Conservation (phyloP, 2,113 vertebrate genomes). For the Turnix velox region DNA sequence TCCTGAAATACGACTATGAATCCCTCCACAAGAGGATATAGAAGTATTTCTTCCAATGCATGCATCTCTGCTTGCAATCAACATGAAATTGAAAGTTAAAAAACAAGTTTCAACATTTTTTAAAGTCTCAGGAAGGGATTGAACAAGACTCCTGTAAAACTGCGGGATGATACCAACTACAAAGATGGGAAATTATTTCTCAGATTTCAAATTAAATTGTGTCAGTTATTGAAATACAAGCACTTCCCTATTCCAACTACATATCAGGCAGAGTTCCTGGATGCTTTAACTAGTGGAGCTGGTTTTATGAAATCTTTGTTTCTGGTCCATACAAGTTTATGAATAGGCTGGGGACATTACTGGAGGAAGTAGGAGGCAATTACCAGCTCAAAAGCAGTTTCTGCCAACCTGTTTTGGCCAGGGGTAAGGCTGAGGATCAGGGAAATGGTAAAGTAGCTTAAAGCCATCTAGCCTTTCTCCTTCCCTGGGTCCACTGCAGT, state of each 20-base stretch:
- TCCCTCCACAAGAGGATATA: background rate
- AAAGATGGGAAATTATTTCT: background rate
- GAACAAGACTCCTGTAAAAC: background rate
- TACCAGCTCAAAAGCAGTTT: constrained; percentile 32
- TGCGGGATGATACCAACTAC: background rate
- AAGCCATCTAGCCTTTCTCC: constrained; percentile 24
- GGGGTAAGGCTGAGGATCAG: background rate
- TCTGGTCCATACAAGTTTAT: background rate
- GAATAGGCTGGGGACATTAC: background rate
- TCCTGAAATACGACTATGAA: background rate
- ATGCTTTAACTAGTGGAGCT: background rate
- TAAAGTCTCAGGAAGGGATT: background rate
- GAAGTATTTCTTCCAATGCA: background rate
- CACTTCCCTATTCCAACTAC: background rate
- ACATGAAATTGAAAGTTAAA: background rate
- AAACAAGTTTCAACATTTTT: background rate
- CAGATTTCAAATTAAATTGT: background rate
- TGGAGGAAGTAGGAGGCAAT: constrained; percentile 10
- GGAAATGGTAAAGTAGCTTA: constrained; percentile 13
- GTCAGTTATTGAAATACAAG: background rate
- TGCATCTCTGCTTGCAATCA: background rate
- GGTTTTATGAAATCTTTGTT: background rate
- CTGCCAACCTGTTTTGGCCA: constrained; percentile 26
- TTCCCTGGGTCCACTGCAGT: background rate
- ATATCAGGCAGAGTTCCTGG: background rate